A percentile compares a stretch with the other conserved stretches of the same genome.
Conservation (phyloP, 2,888 invertebrate species). For the Busseola fusca region DNA sequence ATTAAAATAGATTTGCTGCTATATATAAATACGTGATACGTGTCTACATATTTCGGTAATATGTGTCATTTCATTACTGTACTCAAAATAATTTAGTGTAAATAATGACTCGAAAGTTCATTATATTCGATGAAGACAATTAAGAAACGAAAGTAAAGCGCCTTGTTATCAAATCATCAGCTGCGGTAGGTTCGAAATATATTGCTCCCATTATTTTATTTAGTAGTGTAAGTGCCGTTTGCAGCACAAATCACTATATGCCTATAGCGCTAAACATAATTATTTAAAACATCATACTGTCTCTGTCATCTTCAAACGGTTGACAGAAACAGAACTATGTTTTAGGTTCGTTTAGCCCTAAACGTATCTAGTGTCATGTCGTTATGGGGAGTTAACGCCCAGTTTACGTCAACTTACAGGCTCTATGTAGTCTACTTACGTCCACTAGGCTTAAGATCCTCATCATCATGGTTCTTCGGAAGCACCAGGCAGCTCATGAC, state of each 20-base stretch:
- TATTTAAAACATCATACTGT: neutral
- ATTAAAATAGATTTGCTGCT: too few species aligned
- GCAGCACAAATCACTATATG: neutral
- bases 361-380: neutral
- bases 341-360: neutral
- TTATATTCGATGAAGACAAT: neutral
- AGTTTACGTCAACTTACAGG: neutral
- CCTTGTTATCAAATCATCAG: neutral
- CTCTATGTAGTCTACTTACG: slow-evolving; percentile 83
- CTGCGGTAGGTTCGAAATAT: neutral
- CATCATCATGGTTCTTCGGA: slow-evolving; percentile 90
- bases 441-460: slow-evolving; percentile 88
- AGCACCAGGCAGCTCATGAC: slow-evolving; percentile 92
- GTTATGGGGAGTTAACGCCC: neutral
- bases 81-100: neutral
- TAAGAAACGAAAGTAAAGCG: neutral
- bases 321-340: neutral
- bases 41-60: neutral
- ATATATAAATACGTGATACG: too few species aligned
- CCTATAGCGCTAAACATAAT: neutral
- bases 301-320: neutral
- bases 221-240: neutral
- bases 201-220: neutral
- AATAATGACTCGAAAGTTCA: neutral
- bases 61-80: neutral